Evolutionary conservation across 2,113 vertebrate genomes (phyloP).

Genomic region (Hemiprocne comata): DNA sequence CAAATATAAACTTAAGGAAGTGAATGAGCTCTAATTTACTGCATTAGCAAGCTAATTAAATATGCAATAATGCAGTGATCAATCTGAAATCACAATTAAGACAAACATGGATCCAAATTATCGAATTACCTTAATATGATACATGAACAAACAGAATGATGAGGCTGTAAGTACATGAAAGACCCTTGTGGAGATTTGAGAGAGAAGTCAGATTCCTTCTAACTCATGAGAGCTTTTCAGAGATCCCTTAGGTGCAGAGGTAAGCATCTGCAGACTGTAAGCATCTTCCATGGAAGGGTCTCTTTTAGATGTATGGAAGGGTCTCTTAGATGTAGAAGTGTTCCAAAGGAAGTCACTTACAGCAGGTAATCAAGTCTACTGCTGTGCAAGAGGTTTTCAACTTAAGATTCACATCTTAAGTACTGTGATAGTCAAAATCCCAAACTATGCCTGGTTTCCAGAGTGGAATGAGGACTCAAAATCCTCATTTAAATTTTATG

Average conservation of each 20-base stretch:
- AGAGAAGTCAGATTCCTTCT: not conserved
- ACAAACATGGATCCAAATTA: not conserved
- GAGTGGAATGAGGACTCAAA: not conserved
- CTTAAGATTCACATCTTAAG: not conserved
- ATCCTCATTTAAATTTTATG: not conserved
- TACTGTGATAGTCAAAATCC: not conserved
- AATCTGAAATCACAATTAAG: conserved; percentile 37
- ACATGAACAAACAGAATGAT: conserved; percentile 13
- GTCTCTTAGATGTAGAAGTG: not conserved
- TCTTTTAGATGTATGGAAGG: too few relatives aligned
- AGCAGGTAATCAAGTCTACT: not conserved
- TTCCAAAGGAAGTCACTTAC: not conserved
- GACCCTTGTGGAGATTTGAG: not conserved
- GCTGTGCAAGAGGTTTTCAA: not conserved
- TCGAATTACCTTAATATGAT: conserved; percentile 4
- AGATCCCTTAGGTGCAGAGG: accelerated
- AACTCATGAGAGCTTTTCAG: not conserved
- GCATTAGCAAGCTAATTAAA: conserved; percentile 32
- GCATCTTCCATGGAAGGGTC: not conserved
- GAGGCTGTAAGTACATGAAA: not conserved
- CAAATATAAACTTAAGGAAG: not conserved
- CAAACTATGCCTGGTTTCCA: not conserved
- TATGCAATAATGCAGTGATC: conserved; percentile 42
- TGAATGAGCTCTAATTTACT: conserved; percentile 15
- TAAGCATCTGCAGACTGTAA: not conserved